Evolutionary conservation across 2,113 vertebrate species (phyloP), one percentile per base, ranked within the genome.

Genomic region (Paradoxurus hermaphroditus): DNA sequence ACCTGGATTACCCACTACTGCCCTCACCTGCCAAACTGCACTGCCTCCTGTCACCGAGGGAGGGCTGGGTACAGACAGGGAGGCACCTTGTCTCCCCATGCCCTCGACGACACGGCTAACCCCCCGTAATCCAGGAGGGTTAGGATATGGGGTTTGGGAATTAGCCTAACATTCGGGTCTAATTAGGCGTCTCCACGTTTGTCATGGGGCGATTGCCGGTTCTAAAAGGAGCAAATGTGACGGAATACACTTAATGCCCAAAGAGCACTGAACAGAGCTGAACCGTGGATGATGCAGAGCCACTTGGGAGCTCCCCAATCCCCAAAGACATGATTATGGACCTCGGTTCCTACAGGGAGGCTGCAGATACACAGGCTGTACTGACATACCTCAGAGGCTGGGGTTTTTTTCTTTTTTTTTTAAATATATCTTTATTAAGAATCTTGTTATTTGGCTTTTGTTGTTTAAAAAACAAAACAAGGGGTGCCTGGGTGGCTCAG

Each of bases 321-420:
- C 87, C 67, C 27, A 5, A 7, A 5, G 18, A 70, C 46, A 27
- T 4, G 29, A 8, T 29, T 15, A 4, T 19, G 39, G 14, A 1
- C 36, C 27, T 39, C 25, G 0, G 3, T 5, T 34, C 25, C 39
- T 44, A 19, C 65, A 0, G 0, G 39, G 62, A 56, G 16, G n/a
- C 67, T 62, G 25, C 51, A 8, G 10, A 8, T 9, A 5, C 3
- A 67, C 31, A 41, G 12, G 31, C 5, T 8, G 14, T n/a, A 39
- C 53, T 81, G 78, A 49, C 34, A 46, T 18, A 21, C 14, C 18
- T 49, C 85, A 21, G 25, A 82, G 56, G 13, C 73, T 27, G 27
- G 13, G 49, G 49, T 16, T 59, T 59, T 59, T 23, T 34, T 51
- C 19, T 77, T 46, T 16, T 77, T 27, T 27, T 62, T 51, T 94